These are phyloP conservation scores for Nomada goodeniana DNA, from an alignment of 2,888 invertebrate species.

Conservation along the genomic window DNA sequence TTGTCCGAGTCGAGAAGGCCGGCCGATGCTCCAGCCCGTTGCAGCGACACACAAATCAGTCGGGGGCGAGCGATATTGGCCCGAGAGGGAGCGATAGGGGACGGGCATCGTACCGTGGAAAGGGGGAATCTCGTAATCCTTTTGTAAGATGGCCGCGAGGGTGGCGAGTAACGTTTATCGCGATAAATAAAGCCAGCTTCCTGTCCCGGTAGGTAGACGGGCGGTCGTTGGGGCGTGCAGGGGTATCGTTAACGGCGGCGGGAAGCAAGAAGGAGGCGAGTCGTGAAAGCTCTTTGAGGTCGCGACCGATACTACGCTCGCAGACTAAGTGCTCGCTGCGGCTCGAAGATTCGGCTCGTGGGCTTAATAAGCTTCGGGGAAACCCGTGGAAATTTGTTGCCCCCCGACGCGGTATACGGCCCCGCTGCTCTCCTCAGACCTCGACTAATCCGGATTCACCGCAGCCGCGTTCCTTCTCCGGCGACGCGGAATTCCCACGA, in stretches of 20 bases:
- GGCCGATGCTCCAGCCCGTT: not conserved
- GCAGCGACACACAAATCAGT: slow-evolving; percentile 22
- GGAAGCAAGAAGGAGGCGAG: slow-evolving; percentile 41
- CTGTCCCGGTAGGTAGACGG: slow-evolving; percentile 36
- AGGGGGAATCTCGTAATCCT: slow-evolving; percentile 43
- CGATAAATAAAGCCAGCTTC: slow-evolving; percentile 55
- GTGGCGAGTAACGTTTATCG: slow-evolving; percentile 45
- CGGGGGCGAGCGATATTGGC: not conserved
- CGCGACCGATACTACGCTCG: slow-evolving; percentile 51
- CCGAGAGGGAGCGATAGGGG: not conserved
- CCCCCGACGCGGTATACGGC: slow-evolving; percentile 50
- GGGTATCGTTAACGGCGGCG: slow-evolving; percentile 59
- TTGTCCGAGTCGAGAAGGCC: not conserved
- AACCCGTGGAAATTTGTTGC: slow-evolving; percentile 78
- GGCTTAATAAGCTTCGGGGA: slow-evolving; percentile 78
- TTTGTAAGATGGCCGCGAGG: slow-evolving; percentile 41
- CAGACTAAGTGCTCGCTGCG: slow-evolving; percentile 51
- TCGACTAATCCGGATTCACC: slow-evolving; percentile 49
- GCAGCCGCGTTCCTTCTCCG: slow-evolving; percentile 23
- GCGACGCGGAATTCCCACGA: slow-evolving; percentile 40
- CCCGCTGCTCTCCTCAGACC: slow-evolving; percentile 25
- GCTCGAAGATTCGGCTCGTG: slow-evolving; percentile 54
- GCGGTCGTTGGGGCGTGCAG: slow-evolving; percentile 46
- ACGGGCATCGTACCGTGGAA: not conserved
- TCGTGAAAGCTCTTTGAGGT: slow-evolving; percentile 62